phyloP scores from a whole-genome alignment of 2,888 invertebrate species.

The Trichopoda pennipes region DNA sequence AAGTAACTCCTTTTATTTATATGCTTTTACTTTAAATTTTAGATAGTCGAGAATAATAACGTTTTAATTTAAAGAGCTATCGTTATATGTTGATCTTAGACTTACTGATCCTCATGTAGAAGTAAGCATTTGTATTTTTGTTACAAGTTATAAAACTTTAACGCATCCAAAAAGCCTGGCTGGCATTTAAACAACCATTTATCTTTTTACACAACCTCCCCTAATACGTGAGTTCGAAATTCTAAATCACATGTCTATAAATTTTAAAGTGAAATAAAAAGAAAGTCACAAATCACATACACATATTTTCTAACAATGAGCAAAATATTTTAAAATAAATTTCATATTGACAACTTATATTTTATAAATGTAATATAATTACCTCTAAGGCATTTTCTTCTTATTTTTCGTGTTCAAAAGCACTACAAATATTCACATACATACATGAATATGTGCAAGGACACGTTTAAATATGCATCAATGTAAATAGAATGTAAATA shows the following conservation, averaged over 20 bases:
- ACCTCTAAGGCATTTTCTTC: conserved; percentile 36
- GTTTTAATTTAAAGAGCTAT: too few species aligned
- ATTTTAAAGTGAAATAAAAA: background rate
- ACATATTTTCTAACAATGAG: conserved; percentile 7
- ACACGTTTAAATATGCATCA: conserved; percentile 1
- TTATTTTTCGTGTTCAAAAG: background rate
- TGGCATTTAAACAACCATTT: background rate
- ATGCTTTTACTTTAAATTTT: too few species aligned
- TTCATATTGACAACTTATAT: conserved; percentile 1
- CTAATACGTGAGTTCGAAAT: conserved; percentile 11
- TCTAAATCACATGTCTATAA: conserved; percentile 9
- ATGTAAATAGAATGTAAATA: conserved; percentile 38
- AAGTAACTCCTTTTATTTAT: too few species aligned
- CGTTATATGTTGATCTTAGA: too few species aligned
- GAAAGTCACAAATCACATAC: background rate
- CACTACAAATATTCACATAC: conserved; percentile 6
- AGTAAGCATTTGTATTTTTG: too few species aligned
- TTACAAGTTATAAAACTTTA: too few species aligned
- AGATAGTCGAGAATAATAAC: too few species aligned
- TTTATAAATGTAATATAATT: conserved; percentile 43
- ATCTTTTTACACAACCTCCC: background rate
- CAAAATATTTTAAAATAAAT: conserved; percentile 9
- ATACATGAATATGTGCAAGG: background rate
- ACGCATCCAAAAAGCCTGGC: too few species aligned
- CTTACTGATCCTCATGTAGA: too few species aligned